Conservation (phyloP, 2,888 invertebrate species). For the Clunio marinus region DNA sequence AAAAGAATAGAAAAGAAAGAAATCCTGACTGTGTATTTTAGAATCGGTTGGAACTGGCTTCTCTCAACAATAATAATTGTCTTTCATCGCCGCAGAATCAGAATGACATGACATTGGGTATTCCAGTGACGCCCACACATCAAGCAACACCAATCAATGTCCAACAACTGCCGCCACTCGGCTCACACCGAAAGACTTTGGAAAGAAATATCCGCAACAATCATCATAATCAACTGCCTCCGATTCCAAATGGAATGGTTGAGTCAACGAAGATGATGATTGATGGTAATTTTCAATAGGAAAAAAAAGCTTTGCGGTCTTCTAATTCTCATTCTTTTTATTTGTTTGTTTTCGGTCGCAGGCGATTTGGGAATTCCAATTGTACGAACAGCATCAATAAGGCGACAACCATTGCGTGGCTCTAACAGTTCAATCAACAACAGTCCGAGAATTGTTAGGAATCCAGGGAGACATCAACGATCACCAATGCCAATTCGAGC, state of each 20-base stretch:
- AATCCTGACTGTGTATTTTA: conserved; percentile 40
- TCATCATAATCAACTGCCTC: conserved; percentile 42
- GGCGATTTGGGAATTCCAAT: conserved; percentile 33
- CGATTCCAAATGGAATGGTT: conserved; percentile 34
- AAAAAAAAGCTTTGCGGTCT: background rate
- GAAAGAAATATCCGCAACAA: conserved; percentile 48
- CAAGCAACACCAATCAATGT: conserved; percentile 42
- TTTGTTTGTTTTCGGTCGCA: background rate
- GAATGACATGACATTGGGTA: conserved; percentile 28
- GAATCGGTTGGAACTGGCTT: conserved; percentile 38
- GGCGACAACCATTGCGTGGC: conserved; percentile 46
- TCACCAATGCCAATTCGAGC: conserved; percentile 50
- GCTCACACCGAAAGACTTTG: conserved; percentile 47
- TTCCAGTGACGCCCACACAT: conserved; percentile 20
- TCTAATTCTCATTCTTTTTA: background rate
- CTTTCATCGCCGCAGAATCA: conserved; percentile 38
- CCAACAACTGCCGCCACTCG: conserved; percentile 46
- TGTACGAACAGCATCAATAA: conserved; percentile 47
- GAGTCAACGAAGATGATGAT: conserved; percentile 29
- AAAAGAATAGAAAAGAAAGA: too few relatives aligned
- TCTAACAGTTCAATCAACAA: conserved; percentile 40
- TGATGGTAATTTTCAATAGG: conserved; percentile 20
- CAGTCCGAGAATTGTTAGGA: conserved; percentile 49
- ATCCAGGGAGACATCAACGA: conserved; percentile 39
- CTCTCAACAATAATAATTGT: conserved; percentile 40